These are phyloP conservation scores for Oryzaephilus surinamensis DNA, from an alignment of 1,140 invertebrate species.

Conservation along the genomic window DNA sequence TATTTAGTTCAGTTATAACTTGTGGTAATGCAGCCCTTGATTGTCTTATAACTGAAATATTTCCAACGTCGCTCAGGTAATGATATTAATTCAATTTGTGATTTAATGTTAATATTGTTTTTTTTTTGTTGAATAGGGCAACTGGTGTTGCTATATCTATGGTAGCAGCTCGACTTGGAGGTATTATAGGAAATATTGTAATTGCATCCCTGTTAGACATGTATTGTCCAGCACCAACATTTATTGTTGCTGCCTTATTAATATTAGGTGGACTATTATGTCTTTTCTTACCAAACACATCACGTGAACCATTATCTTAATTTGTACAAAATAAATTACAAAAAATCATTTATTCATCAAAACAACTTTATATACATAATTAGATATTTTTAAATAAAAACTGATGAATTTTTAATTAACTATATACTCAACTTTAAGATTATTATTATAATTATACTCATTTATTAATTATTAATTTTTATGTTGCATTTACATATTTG, in stretches of 20 bases:
- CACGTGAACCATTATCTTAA: conserved; percentile 68
- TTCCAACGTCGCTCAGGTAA: conserved; percentile 76
- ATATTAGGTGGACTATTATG: conserved; percentile 74
- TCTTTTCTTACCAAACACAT: conserved; percentile 76
- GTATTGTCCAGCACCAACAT: conserved; percentile 75
- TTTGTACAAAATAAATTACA: too few relatives aligned
- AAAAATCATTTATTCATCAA: conserved; percentile 1
- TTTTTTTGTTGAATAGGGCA: conserved; percentile 48
- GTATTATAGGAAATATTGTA: conserved; percentile 78
- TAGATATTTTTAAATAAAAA: neutral
- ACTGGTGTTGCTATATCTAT: conserved; percentile 79
- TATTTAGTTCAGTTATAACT: conserved; percentile 79
- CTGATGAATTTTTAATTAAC: neutral
- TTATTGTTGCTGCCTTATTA: conserved; percentile 69
- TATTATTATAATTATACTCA: too few relatives aligned
- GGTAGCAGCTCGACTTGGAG: conserved; percentile 72
- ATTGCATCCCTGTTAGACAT: conserved; percentile 70
- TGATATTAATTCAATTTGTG: conserved; percentile 1
- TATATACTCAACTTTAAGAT: too few relatives aligned
- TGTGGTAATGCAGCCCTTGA: conserved; percentile 80
- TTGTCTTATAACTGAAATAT: conserved; percentile 80
- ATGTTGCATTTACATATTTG: too few relatives aligned
- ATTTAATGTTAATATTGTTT: conserved; percentile 6
- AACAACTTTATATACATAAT: neutral
- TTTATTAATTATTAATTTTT: too few relatives aligned